Base-by-base conservation (phyloP, 2,888 invertebrate genomes). In the Coenonympha glycerion region DNA sequence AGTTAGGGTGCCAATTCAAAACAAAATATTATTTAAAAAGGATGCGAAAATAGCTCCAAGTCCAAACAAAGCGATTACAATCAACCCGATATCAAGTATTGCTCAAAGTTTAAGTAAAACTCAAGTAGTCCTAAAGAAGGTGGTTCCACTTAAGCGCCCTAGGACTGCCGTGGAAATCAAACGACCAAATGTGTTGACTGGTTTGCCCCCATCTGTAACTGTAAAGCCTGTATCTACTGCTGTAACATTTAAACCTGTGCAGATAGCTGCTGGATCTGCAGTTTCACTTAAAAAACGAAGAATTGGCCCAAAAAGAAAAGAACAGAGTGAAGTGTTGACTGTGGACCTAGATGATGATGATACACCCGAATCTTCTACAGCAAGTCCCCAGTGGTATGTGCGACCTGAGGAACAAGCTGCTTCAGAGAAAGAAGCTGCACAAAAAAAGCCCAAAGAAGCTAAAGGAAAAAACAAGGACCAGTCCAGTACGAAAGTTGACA, bases 321-420 rank as follows among this genome's bases (percentile, higher is more conserved):
- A 13, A 54, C 9, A 53, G 13, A 26, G 54, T 49, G 66, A 68
- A 34, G 62, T 77, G 21, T 61, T 71, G 41, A 80, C 79, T 44
- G 79, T 85, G 3, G 78, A 84, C 47, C 63, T 86, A 36, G 86
- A 86, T 64, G 83, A 84, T 65, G 84, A 87, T 59, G 79, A 79
- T 15, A 50, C 56, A 4, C 30, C 66, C 8, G 44, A 62, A 34
- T 31, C 62, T 31, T 48, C 63, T 11, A 54, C 59, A 33, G 53
- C 64, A 11, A 67, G 70, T 39, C 86, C 77, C 15, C 77, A 77
- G 55, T 86, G 86, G 86, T 87, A 86, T 51, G 47, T 84, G 46
- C 72, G 75, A 48, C 86, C 87, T n/a, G 85, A 86, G 59, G 77
- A 85, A 44, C 67, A 67, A 30, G n/a, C n/a, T n/a, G n/a, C n/a